These are phyloP conservation scores for Chloropsis hardwickii DNA, from an alignment of 2,113 vertebrate species.

Conservation along the genomic window DNA sequence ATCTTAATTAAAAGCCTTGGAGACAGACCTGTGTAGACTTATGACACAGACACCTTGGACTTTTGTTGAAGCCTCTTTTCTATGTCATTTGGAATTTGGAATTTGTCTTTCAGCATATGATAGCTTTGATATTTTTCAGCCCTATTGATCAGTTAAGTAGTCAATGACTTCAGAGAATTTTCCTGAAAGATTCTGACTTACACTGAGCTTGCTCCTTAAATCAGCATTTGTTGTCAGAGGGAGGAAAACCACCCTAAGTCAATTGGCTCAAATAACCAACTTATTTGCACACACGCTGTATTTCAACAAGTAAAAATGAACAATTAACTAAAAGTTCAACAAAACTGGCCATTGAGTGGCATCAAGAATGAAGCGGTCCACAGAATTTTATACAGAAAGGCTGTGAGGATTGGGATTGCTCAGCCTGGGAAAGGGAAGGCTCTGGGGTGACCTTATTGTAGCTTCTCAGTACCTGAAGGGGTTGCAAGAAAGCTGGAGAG, in stretches of 20 bases:
- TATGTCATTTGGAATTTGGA: not conserved
- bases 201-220: not conserved
- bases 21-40: not conserved
- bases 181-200: not conserved
- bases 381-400: not conserved
- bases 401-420: not conserved
- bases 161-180: not conserved
- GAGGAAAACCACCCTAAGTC: not conserved
- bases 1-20: constrained; percentile 23
- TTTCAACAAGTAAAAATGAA: not conserved
- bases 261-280: not conserved
- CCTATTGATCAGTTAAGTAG: not conserved
- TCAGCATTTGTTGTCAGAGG: not conserved
- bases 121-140: not conserved
- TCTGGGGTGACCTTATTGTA: not conserved
- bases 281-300: accelerated
- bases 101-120: not conserved
- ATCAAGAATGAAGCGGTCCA: not conserved
- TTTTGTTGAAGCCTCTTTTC: not conserved
- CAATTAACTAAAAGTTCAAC: not conserved
- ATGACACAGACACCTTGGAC: not conserved
- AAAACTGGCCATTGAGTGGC: not conserved
- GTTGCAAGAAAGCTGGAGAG: not conserved
- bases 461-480: not conserved
- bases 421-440: not conserved